phyloP scores from a whole-genome alignment of 2,797 vertebrate species.

The Schizopygopsis malacanthus region DNA sequence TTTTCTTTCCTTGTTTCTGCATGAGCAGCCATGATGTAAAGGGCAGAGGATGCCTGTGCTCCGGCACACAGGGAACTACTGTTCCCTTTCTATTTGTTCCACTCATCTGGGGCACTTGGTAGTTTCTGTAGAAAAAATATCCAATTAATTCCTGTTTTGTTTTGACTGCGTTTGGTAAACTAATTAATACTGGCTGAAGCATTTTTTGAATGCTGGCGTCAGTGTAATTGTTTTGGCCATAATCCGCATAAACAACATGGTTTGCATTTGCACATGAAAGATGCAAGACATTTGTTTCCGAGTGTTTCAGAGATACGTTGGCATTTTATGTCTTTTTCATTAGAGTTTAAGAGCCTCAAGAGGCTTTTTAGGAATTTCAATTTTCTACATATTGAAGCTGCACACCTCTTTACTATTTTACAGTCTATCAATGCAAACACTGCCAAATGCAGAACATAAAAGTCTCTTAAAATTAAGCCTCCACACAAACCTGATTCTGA shows the following conservation, averaged over 20 bases:
- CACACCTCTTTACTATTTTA: neutral
- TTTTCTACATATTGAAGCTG: neutral
- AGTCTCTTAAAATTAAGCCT: neutral
- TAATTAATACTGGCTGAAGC: conserved; percentile 40
- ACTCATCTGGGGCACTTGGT: neutral
- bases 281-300: conserved; percentile 16
- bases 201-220: conserved; percentile 30
- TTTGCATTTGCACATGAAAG: conserved; percentile 48
- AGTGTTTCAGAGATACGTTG: conserved; percentile 35
- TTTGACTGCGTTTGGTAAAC: conserved; percentile 12
- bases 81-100: conserved; percentile 13
- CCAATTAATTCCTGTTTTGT: conserved; percentile 14
- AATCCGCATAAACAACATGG: conserved; percentile 11
- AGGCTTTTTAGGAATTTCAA: conserved; percentile 7
- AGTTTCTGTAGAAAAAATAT: conserved; percentile 1
- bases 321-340: conserved; percentile 2
- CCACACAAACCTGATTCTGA: conserved; percentile 2
- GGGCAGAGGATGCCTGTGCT: conserved; percentile 33
- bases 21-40: conserved; percentile 42
- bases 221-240: conserved; percentile 35
- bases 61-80: conserved; percentile 22
- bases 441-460: neutral
- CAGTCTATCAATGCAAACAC: neutral
- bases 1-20: conserved; percentile 50
- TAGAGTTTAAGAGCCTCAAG: neutral